A percentile compares a stretch with the other conserved stretches of the same genome.
Evolutionary conservation across 2,888 invertebrate genomes (phyloP).

Genomic region (Cactoblastis cactorum): DNA sequence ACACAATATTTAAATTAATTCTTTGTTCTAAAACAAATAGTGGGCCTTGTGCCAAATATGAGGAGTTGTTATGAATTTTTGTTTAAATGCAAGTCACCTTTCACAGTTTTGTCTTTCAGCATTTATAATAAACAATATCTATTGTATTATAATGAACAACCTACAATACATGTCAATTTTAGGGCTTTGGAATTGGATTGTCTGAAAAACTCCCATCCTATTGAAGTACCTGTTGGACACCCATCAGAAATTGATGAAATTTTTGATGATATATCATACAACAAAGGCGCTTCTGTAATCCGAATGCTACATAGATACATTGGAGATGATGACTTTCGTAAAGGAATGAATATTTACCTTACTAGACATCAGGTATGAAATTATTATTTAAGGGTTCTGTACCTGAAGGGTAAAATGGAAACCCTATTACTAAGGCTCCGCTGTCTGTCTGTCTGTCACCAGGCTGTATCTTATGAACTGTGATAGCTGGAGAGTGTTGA

Average conservation of each 20-base stretch:
- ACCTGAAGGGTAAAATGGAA: no score
- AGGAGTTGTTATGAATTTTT: background rate
- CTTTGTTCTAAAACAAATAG: background rate
- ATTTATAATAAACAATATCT: background rate
- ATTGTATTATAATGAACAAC: background rate
- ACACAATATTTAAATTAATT: background rate
- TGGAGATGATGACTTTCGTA: slow-evolving; percentile 94
- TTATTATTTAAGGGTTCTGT: no score
- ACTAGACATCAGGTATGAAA: slow-evolving; percentile 84
- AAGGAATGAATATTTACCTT: slow-evolving; percentile 95
- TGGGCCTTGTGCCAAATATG: slow-evolving; percentile 13
- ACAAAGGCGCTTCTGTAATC: slow-evolving; percentile 96
- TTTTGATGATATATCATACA: slow-evolving; percentile 98
- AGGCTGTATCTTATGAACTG: no score
- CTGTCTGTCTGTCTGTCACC: no score
- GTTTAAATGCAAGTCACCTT: background rate
- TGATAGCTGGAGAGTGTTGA: no score
- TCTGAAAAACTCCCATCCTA: slow-evolving; percentile 95
- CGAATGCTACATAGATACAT: slow-evolving; percentile 96
- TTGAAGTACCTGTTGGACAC: slow-evolving; percentile 96
- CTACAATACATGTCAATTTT: slow-evolving; percentile 29
- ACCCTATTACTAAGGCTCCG: no score
- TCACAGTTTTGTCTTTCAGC: background rate
- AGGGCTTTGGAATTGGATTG: slow-evolving; percentile 92
- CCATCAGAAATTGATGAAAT: slow-evolving; percentile 98